Evolutionary conservation across 2,888 invertebrate species (phyloP).

Genomic region (Oxycera nigricornis): DNA sequence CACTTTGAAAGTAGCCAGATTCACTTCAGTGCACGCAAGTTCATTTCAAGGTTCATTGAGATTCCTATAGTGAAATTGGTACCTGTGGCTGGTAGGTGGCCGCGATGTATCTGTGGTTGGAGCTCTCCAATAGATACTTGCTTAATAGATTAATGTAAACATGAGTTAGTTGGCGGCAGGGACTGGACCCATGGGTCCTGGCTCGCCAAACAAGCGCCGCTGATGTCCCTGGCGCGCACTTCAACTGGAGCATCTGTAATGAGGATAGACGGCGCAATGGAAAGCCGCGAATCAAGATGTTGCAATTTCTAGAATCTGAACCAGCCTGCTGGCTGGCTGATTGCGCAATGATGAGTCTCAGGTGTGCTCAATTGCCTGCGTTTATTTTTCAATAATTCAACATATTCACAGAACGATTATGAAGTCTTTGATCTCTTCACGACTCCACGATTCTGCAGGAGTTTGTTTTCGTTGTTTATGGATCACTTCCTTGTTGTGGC

Average conservation of each 20-base stretch:
- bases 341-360: conserved; percentile 1
- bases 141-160: too few species aligned
- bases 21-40: background rate
- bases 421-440: conserved; percentile 4
- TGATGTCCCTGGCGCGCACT: too few species aligned
- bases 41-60: background rate
- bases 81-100: too few species aligned
- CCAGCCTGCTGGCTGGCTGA: background rate
- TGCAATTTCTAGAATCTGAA: background rate
- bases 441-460: background rate
- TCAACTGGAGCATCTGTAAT: background rate
- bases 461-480: conserved; percentile 7
- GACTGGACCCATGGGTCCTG: too few species aligned
- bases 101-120: too few species aligned
- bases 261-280: background rate
- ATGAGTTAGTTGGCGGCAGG: too few species aligned
- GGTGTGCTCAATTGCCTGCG: background rate
- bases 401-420: background rate
- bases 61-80: background rate
- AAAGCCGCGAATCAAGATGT: background rate
- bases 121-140: too few species aligned
- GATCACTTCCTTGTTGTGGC: conserved; percentile 28
- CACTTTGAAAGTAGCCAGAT: background rate
- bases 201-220: too few species aligned
- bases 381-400: conserved; percentile 8